Conservation (phyloP, 2,113 vertebrate genomes). For the Nansenia antarctica region DNA sequence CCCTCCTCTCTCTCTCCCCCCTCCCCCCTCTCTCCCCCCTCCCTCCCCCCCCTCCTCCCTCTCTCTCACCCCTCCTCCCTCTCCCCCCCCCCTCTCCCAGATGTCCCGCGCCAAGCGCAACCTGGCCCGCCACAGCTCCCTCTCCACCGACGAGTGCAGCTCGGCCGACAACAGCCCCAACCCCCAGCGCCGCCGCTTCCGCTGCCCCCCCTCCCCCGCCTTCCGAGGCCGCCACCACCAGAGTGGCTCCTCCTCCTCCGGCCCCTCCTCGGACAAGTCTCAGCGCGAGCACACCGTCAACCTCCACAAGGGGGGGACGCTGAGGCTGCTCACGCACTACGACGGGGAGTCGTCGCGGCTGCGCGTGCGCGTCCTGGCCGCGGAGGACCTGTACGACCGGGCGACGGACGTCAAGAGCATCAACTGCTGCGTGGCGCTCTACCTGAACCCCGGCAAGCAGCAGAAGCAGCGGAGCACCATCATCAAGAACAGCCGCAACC, state of each 20-base stretch:
- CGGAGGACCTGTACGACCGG: conserved; percentile 79
- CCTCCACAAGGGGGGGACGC: conserved; percentile 22
- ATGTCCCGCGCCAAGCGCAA: conserved; percentile 17
- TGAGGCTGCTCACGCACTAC: conserved; percentile 62
- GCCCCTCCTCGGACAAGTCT: conserved; percentile 35
- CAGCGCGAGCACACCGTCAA: conserved; percentile 22
- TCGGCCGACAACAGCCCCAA: conserved; percentile 69
- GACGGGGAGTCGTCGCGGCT: conserved; percentile 49
- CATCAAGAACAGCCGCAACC: conserved; percentile 94
- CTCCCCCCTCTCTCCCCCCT: not conserved
- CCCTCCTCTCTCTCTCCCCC: not conserved
- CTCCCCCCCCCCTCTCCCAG: not conserved
- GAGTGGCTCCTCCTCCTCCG: not conserved
- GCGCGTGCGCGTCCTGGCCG: not conserved
- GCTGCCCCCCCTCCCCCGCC: not conserved
- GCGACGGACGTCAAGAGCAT: conserved; percentile 86
- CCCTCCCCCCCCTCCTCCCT: not conserved
- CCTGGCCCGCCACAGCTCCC: conserved; percentile 19
- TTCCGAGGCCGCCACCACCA: conserved; percentile 16
- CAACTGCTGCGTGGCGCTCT: conserved; percentile 93
- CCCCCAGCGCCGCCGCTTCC: not conserved
- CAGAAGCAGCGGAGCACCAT: conserved; percentile 98
- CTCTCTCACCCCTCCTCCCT: too few relatives aligned
- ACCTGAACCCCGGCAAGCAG: conserved; percentile 92
- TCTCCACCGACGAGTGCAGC: conserved; percentile 47